Base-by-base conservation (phyloP, 2,797 vertebrate genomes). In the Gephyroberyx darwinii region DNA sequence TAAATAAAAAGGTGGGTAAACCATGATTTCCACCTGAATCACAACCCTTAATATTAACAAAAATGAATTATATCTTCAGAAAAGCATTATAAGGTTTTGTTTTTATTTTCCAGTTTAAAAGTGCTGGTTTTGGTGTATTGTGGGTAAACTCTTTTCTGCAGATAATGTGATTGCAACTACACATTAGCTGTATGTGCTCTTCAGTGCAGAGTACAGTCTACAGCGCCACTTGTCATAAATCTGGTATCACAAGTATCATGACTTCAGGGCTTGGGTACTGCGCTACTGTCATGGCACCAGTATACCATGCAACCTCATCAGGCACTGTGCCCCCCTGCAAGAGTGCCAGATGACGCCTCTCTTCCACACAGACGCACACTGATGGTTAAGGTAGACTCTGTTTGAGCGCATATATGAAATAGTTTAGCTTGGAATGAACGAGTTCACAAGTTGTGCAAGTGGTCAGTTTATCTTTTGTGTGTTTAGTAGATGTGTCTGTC, bases 301-400 rank as follows among this genome's bases (percentile, higher is more conserved):
- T 43, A 8, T 50, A 52, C 48, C 63, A 59, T 80, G 52, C 67
- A 6, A 55, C 65, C 53, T 58, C 74, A 72, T 20, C 66, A 19
- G 81, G 74, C 12, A 13, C 62, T 10, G 52, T n/a, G 65, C 45
- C 76, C 79, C 66, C 88, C 90, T 65, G 72, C 22, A n/a, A 78
- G 68, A 71, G 55, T 8, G 30, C 84, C 91, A 92, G 88, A 89
- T 91, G 89, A 78, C 82, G 66, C 80, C 77, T 83, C 75, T 62
- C 63, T 63, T 66, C 57, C 76, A 55, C 82, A 67, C 65, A 51
- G 39, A 70, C 64, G 60, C 58, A 67, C 57, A 39, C 69, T 39
- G 37, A 71, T 71, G 61, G 67, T 89, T 88, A 90, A 89, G 83
- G 85, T 89, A 43, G 85, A 86, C 61, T 59, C 22, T 47, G 3